Evolutionary conservation across 1,140 invertebrate genomes (phyloP).

Genomic region (Propsilocerus akamusi): DNA sequence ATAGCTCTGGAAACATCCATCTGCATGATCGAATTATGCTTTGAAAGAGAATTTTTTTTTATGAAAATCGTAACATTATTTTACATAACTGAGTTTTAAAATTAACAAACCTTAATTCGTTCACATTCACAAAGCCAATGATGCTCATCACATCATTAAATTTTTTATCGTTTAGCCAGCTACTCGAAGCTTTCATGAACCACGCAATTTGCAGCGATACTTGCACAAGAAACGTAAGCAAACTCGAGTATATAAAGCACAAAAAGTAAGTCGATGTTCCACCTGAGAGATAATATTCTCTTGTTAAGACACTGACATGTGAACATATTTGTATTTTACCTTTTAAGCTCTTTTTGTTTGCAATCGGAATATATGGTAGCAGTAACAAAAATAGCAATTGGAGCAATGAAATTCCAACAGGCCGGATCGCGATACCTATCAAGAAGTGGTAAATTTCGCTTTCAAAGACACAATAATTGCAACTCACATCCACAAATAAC

Average conservation of each 20-base stretch:
- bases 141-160: background rate
- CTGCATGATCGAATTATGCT: background rate
- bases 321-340: no score
- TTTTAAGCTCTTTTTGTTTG: background rate
- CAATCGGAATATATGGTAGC: background rate
- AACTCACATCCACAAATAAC: no score
- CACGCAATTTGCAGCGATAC: background rate
- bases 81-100: background rate
- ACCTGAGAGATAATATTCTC: background rate
- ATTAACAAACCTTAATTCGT: background rate
- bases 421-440: background rate
- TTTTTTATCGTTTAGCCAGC: background rate
- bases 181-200: no score
- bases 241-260: background rate
- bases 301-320: no score
- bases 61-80: background rate
- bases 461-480: no score
- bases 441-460: no score
- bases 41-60: background rate
- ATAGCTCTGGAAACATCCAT: background rate
- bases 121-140: background rate
- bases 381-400: background rate
- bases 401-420: background rate
- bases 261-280: background rate
- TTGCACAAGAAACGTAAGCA: background rate